phyloP scores from a whole-genome alignment of 2,113 vertebrate species.

The Oryzias melastigma region DNA sequence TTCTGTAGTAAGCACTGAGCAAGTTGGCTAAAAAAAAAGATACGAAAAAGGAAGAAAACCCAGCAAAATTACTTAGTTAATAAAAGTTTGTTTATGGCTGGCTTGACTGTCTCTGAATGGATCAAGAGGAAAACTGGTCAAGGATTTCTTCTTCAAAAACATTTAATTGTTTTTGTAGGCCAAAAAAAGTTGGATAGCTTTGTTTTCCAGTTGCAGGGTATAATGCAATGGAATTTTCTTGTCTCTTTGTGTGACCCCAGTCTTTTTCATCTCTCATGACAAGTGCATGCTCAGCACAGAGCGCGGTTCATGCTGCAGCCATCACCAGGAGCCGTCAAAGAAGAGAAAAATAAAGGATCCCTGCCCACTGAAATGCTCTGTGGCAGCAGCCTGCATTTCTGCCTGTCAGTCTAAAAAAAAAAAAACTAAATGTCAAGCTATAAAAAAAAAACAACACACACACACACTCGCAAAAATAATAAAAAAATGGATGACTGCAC shows the following conservation, averaged over 20 bases:
- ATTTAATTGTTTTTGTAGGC: constrained; percentile 1
- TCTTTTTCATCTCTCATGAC: constrained; percentile 68
- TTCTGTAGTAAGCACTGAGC: constrained; percentile 51
- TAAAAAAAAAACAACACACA: not conserved
- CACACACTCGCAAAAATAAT: not conserved
- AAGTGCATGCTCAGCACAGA: constrained; percentile 70
- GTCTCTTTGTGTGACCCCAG: constrained; percentile 61
- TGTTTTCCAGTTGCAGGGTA: constrained; percentile 43
- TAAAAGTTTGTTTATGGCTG: constrained; percentile 27
- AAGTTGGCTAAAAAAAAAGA: constrained; percentile 21
- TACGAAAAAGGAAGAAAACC: constrained; percentile 12
- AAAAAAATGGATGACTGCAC: constrained; percentile 26
- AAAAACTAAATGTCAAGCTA: constrained; percentile 2
- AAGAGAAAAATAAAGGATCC: constrained; percentile 27
- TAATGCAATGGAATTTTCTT: constrained; percentile 32
- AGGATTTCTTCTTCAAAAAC: not conserved
- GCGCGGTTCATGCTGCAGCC: constrained; percentile 47
- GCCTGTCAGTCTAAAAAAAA: constrained; percentile 42
- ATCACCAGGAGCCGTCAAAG: constrained; percentile 65
- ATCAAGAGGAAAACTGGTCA: constrained; percentile 14
- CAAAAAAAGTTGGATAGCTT: constrained; percentile 11
- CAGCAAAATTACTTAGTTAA: constrained; percentile 41
- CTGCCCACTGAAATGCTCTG: constrained; percentile 35
- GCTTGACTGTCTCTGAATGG: constrained; percentile 29
- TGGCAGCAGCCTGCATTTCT: constrained; percentile 47